phyloP scores from a whole-genome alignment of 2,888 invertebrate genomes.

The Tenodera sinensis region DNA sequence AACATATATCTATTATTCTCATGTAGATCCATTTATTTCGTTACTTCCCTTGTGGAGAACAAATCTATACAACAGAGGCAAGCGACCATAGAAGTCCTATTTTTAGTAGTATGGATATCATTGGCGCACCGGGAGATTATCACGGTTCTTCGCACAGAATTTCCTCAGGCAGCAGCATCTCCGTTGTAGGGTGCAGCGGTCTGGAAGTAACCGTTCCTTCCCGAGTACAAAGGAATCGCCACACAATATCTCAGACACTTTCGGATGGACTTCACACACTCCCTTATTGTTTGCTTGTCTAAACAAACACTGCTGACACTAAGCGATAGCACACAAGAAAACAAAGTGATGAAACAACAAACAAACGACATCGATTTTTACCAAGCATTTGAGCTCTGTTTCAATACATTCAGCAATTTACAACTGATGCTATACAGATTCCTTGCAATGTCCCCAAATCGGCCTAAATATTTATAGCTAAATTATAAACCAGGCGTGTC shows the following conservation, averaged over 20 bases:
- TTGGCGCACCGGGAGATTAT: background rate
- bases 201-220: background rate
- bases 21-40: too few species aligned
- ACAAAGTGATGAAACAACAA: background rate
- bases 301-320: background rate
- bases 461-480: too few species aligned
- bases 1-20: too few species aligned
- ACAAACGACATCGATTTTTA: background rate
- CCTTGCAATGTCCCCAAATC: too few species aligned
- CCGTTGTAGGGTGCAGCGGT: background rate
- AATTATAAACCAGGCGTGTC: too few species aligned
- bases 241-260: background rate
- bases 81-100: background rate
- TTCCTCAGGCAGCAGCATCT: background rate
- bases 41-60: background rate
- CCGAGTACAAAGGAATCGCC: background rate
- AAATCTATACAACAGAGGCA: background rate
- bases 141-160: background rate
- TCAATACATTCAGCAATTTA: too few species aligned
- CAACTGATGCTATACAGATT: too few species aligned
- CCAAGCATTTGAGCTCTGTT: too few species aligned
- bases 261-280: background rate
- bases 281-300: background rate
- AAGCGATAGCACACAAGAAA: background rate
- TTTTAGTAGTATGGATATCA: background rate